A percentile compares a stretch with the other conserved stretches of the same genome.
phyloP scores from a whole-genome alignment of 2,113 vertebrate genomes.

The Mastomys coucha region DNA sequence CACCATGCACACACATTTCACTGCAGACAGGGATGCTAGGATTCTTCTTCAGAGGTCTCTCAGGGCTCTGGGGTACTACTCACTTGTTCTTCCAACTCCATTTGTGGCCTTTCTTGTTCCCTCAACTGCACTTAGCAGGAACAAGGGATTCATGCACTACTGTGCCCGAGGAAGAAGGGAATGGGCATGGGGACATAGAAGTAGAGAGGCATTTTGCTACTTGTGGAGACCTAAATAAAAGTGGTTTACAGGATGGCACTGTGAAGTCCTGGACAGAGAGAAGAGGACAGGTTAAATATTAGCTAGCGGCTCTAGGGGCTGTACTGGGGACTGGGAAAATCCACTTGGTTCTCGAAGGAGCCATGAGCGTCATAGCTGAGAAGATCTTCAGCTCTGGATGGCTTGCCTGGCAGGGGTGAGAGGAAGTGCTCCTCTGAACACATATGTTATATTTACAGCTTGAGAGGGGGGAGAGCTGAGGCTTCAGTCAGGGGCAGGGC shows the following conservation, averaged over 20 bases:
- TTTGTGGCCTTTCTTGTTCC: background rate
- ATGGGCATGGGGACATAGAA: background rate
- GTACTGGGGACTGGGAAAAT: background rate
- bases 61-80: accelerated
- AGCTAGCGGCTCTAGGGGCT: background rate
- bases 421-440: too few species aligned
- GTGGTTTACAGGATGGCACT: background rate
- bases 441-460: background rate
- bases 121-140: background rate
- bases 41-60: background rate
- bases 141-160: background rate
- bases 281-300: background rate
- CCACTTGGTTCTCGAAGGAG: background rate
- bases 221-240: background rate
- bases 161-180: background rate
- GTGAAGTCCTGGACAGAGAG: background rate
- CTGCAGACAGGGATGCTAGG: background rate
- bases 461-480: background rate
- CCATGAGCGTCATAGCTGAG: background rate
- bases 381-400: background rate
- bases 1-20: background rate
- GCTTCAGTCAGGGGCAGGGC: background rate
- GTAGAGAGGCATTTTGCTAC: background rate
- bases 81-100: background rate
- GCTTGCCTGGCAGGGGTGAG: background rate